Conservation (phyloP, 30 jellyfish, hydroid and myxozoan genomes). For the Sanderia malayensis region DNA sequence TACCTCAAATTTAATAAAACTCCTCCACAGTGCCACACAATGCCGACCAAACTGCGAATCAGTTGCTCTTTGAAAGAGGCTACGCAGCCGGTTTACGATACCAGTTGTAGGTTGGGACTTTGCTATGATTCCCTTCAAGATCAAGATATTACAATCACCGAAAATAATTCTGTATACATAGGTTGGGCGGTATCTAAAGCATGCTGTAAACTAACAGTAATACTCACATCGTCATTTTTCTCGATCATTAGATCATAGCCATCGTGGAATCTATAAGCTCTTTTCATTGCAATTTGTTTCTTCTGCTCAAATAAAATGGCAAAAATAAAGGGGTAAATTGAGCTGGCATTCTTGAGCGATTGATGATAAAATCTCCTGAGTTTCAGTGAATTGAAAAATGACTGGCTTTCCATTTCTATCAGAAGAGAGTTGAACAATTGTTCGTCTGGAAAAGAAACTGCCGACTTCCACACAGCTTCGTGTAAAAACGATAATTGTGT, state of each 20-base stretch:
- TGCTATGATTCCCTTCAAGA: too few species aligned
- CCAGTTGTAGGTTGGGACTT: conserved; percentile 73
- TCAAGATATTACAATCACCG: too few species aligned
- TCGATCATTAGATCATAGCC: neutral
- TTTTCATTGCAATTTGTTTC: conserved; percentile 19
- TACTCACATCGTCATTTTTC: neutral
- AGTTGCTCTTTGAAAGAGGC: conserved; percentile 49
- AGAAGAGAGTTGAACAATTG: neutral
- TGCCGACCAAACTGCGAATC: conserved; percentile 27
- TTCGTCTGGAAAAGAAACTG: conserved; percentile 49
- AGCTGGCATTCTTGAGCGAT: neutral
- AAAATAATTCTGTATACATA: too few species aligned
- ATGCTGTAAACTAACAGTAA: too few species aligned
- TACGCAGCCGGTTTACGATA: conserved; percentile 57
- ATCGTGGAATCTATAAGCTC: neutral
- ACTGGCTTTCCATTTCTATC: conserved; percentile 17
- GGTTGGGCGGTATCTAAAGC: too few species aligned
- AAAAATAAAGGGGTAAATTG: conserved; percentile 27
- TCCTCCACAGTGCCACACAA: conserved; percentile 65
- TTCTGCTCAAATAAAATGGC: conserved; percentile 54
- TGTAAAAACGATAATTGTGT: conserved; percentile 11
- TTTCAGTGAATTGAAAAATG: conserved; percentile 46
- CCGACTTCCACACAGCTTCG: conserved; percentile 33
- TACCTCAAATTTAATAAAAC: conserved; percentile 42
- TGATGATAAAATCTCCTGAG: conserved; percentile 36